Evolutionary conservation across 2,888 invertebrate species (phyloP).

Genomic region (Ypsolopha sequella): DNA sequence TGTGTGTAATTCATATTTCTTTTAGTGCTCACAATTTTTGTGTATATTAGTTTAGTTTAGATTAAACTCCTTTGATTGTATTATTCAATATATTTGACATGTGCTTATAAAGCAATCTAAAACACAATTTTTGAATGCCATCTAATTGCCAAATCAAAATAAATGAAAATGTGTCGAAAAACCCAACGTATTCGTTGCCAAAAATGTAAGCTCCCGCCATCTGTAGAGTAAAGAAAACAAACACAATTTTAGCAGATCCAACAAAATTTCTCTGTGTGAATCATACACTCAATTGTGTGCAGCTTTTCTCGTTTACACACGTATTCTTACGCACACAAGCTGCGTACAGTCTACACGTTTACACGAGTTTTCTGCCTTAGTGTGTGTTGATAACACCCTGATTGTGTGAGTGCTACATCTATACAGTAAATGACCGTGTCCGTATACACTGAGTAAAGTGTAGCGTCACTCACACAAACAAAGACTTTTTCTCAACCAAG

Average conservation of each 20-base stretch:
- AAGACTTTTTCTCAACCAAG: conserved; percentile 29
- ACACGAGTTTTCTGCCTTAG: neutral
- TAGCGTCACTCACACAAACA: conserved; percentile 26
- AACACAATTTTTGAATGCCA: too few relatives aligned
- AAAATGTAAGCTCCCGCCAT: conserved; percentile 30
- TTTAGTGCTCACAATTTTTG: too few relatives aligned
- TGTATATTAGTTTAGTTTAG: too few relatives aligned
- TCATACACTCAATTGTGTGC: neutral
- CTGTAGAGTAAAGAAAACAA: conserved; percentile 23
- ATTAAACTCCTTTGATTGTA: too few relatives aligned
- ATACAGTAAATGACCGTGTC: conserved; percentile 16
- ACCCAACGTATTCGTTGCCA: neutral
- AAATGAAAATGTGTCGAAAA: neutral
- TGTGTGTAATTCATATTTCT: too few relatives aligned
- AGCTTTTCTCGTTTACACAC: conserved; percentile 17
- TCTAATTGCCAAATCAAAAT: neutral
- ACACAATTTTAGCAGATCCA: conserved; percentile 1
- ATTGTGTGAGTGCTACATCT: conserved; percentile 22
- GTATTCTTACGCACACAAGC: conserved; percentile 3
- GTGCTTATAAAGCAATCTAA: too few relatives aligned
- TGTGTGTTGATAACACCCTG: neutral
- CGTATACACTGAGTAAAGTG: conserved; percentile 12
- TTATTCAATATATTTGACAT: too few relatives aligned
- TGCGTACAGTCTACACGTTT: conserved; percentile 12
- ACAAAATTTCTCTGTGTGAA: neutral